Base-by-base conservation (phyloP, 2,797 vertebrate species). In the Aphelocoma californica region DNA sequence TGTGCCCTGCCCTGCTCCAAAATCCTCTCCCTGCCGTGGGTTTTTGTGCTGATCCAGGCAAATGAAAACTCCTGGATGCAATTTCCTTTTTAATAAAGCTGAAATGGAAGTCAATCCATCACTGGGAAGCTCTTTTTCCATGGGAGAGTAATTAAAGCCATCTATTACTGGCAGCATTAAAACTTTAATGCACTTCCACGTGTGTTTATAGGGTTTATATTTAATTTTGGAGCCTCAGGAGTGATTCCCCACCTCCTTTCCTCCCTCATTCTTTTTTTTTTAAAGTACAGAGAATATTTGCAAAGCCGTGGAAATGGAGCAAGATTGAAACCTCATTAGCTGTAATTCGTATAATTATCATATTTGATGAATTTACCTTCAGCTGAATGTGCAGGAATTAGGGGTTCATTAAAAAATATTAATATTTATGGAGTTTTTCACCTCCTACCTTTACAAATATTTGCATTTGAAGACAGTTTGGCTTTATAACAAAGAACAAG, bases 41-140 rank as follows among this genome's bases (percentile, higher is more conserved):
- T 86, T 81, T 72, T 40, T 61, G 78, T 45, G 81, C 56, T 89
- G 67, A 77, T 80, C 65, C 64, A 64, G 42, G n/a, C 10, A 12
- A 34, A 72, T 38, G 64, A 86, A 73, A 83, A 70, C 47, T 38
- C 81, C 64, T 26, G n/a, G 36, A 75, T 17, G 86, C 79, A 79
- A 85, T 87, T 92, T 91, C 45, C 53, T 95, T 77, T 50, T 82
- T 73, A 91, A 88, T 94, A 81, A 92, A 86, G 31, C 73, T 86
- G 38, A 12, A 58, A 48, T 62, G 51, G 60, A 62, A 78, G 44
- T 45, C 64, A 29, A 62, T 84, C 32, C 14, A 58, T 91, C 53
- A 38, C 48, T 7, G 62, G n/a, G 70, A 86, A 83, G 61, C 51
- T 72, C 51, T 50, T 86, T 75, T 69, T 31, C 56, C 47, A 9